phyloP scores from a whole-genome alignment of 1,140 invertebrate genomes.

The Drosophila parvula region DNA sequence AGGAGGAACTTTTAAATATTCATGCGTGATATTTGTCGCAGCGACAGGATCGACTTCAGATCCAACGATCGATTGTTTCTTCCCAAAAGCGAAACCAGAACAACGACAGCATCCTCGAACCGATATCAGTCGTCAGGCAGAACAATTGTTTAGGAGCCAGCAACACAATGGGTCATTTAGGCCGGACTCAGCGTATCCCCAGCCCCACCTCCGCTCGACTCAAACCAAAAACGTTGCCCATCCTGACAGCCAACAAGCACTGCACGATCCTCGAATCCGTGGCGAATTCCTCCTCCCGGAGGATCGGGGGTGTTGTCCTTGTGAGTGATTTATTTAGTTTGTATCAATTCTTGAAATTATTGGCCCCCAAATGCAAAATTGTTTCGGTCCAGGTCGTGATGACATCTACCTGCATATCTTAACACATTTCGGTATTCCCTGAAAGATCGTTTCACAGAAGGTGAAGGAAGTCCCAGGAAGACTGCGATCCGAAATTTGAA shows the following conservation, averaged over 20 bases:
- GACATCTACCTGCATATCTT: constrained; percentile 75
- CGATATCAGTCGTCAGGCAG: constrained; percentile 56
- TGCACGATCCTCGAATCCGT: constrained; percentile 60
- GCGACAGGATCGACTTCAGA: constrained; percentile 71
- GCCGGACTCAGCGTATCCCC: constrained; percentile 9
- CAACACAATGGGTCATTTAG: constrained; percentile 79
- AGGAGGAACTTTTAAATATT: constrained; percentile 76
- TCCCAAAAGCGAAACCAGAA: constrained; percentile 36
- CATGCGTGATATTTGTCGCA: constrained; percentile 79
- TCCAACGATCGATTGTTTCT: constrained; percentile 73
- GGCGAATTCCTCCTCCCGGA: constrained; percentile 23
- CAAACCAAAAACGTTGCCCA: constrained; percentile 62
- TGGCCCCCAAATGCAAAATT: constrained; percentile 55
- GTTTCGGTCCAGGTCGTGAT: constrained; percentile 53
- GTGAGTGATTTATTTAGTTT: constrained; percentile 82
- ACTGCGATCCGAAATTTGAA: constrained; percentile 13
- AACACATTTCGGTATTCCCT: constrained; percentile 78
- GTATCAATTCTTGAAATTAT: constrained; percentile 79
- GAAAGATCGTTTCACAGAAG: constrained; percentile 47
- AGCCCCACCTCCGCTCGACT: constrained; percentile 22
- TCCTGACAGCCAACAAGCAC: constrained; percentile 81
- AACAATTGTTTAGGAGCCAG: constrained; percentile 67
- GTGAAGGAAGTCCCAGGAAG: background rate
- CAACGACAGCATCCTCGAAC: constrained; percentile 31
- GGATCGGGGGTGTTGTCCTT: constrained; percentile 33